A percentile compares a stretch with the other conserved stretches of the same genome.
Conservation (phyloP, 2,888 invertebrate species). For the Panorpa germanica region DNA sequence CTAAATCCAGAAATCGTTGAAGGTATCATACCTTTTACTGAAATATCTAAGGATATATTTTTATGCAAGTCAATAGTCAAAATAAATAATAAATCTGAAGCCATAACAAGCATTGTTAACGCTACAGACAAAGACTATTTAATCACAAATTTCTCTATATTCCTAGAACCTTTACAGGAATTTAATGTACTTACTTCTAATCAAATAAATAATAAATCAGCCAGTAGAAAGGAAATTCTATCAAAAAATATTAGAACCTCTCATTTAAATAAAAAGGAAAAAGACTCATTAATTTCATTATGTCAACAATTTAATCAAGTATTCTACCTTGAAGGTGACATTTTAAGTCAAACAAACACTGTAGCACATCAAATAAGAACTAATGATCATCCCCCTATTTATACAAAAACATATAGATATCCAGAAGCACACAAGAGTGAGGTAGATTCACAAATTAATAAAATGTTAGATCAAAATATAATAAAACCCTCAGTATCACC, state of each 20-base stretch:
- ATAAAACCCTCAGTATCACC: slow-evolving; percentile 15
- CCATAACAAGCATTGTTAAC: no score
- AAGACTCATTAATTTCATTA: slow-evolving; percentile 12
- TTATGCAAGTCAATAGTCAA: no score
- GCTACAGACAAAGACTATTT: no score
- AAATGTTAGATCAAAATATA: slow-evolving; percentile 16
- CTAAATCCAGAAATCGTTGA: no score
- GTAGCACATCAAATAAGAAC: background rate
- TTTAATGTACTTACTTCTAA: no score
- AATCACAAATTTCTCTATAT: no score
- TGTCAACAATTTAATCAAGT: slow-evolving; percentile 16
- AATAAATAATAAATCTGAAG: no score
- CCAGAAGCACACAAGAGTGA: slow-evolving; percentile 10
- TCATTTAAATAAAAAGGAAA: slow-evolving; percentile 16
- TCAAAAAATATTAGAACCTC: slow-evolving; percentile 8
- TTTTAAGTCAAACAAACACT: slow-evolving; percentile 16
- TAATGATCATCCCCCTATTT: slow-evolving; percentile 5
- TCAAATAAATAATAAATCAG: no score
- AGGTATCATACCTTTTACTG: no score
- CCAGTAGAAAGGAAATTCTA: no score
- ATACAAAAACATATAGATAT: slow-evolving; percentile 9
- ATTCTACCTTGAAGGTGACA: slow-evolving; percentile 16
- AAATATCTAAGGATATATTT: no score
- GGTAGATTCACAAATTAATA: slow-evolving; percentile 14
- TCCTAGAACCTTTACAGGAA: no score